Conservation (phyloP, 1,140 invertebrate genomes). For the roundworm (Caenorhabditis elegans) region WBcel235 BX284604.4:3363501-3364000, state of each 20-base stretch:
- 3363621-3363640: not conserved
- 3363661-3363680: not conserved
- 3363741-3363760: slow-evolving; percentile 25
- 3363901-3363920: no score
- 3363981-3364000: no score
- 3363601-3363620: no score
- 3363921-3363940: no score
- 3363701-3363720: slow-evolving; percentile 13
- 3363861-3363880: not conserved
- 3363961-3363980: no score
- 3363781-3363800: not conserved
- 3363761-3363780: slow-evolving; percentile 39
- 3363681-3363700: not conserved
- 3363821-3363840: not conserved
- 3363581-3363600: not conserved
- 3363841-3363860: no score
- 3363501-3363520: no score
- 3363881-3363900: not conserved
- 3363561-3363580: slow-evolving; percentile 9
- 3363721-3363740: slow-evolving; percentile 18
- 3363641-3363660: not conserved
- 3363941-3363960: no score
- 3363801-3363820: slow-evolving; percentile 9
- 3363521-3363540: no score
- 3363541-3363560: not conserved